Base-by-base conservation (phyloP, 2,888 invertebrate species). In the Mythimna vitellina region DNA sequence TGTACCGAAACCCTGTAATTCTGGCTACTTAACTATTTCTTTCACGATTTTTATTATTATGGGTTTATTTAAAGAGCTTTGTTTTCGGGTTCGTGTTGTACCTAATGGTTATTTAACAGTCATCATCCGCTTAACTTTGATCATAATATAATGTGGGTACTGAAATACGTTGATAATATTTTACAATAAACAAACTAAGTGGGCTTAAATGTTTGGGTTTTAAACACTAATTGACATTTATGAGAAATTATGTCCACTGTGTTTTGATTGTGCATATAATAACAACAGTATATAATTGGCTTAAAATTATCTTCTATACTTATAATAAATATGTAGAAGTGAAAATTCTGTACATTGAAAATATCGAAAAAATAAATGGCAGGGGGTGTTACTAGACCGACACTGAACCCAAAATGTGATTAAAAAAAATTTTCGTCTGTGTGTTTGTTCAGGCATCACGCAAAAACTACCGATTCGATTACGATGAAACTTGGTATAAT, bases 1-100 rank as follows among this genome's bases (percentile, higher is more conserved):
- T 77, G 73, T 75, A 83, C 63, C 71, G 67, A 81, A 83, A 76
- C 75, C 73, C 76, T 75, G 70, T 81, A 81, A 83, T 83, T 79
- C 77, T 65, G 68, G 60, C 76, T 75, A 78, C 61, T 81, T 76
- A 63, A 71, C 64, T 73, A 67, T 74, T 74, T 65, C 66, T 70
- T 77, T 79, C 66, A 70, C 77, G 75, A 72, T 80, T 70, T 67
- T 61, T 81, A 76, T 73, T 83, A 81, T 74, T 75, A 83, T 72
- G 63, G 65, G 38, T 67, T 72, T 78, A 76, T 67, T 70, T 70
- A 70, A 76, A 83, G 29, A 46, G 62, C 58, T 75, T 70, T 69
- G 64, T 46, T 73, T 76, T 61, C 14, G 49, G 32, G 51, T 22
- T 83, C 35, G 73, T 76, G 61, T 70, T 49, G 68, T 74, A 29